Evolutionary conservation across 2,797 vertebrate species (phyloP).

Genomic region (Knipowitschia caucasica): DNA sequence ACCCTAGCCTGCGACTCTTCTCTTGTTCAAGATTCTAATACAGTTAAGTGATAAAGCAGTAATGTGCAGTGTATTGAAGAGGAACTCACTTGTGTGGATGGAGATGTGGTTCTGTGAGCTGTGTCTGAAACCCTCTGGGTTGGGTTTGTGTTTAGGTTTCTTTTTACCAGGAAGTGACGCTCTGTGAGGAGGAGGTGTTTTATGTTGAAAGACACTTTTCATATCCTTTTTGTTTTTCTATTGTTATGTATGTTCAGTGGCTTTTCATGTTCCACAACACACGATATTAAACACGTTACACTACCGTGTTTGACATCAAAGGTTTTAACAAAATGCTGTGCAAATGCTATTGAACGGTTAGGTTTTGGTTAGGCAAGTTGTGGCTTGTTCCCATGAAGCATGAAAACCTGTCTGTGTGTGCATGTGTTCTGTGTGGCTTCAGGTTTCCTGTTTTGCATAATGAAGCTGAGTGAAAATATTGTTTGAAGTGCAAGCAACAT

Average conservation of each 20-base stretch:
- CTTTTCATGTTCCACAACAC: neutral
- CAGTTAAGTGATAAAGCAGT: neutral
- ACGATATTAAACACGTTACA: too few relatives aligned
- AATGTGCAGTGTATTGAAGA: neutral
- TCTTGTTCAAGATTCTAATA: neutral
- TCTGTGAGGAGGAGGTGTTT: neutral
- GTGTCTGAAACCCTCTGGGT: neutral
- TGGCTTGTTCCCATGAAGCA: too few relatives aligned
- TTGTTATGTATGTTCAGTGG: neutral
- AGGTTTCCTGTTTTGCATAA: neutral
- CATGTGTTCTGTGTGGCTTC: neutral
- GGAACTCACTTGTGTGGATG: neutral
- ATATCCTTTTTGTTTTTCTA: too few relatives aligned
- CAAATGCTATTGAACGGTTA: too few relatives aligned
- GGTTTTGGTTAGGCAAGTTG: too few relatives aligned
- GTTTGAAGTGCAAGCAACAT: conserved; percentile 20
- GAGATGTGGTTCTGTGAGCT: neutral
- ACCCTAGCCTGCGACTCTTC: neutral
- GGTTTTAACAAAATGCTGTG: too few relatives aligned
- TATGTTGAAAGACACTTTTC: neutral
- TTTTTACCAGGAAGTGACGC: neutral
- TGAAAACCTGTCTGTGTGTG: too few relatives aligned
- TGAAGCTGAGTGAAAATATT: neutral
- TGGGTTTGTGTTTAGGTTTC: neutral
- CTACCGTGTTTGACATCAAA: too few relatives aligned